phyloP scores from a whole-genome alignment of 1,140 invertebrate species.

The Sycophaga agraensis region DNA sequence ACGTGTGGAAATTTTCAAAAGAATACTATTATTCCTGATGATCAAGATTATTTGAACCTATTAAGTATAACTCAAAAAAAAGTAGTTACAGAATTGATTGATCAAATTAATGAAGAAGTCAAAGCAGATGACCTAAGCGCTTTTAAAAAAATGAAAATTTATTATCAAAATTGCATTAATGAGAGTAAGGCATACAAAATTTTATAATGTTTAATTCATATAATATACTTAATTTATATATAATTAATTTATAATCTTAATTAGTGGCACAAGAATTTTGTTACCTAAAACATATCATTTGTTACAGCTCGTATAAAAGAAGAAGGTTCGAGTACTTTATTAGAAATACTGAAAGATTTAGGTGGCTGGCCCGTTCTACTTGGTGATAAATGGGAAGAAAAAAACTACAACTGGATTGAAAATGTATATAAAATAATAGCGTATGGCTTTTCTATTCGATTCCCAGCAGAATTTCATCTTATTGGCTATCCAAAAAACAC shows the following conservation, averaged over 20 bases:
- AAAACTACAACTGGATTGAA: slow-evolving; percentile 74
- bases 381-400: slow-evolving; percentile 72
- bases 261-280: too few species aligned
- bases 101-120: slow-evolving; percentile 71
- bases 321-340: slow-evolving; percentile 68
- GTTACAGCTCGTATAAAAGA: slow-evolving; percentile 71
- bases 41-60: slow-evolving; percentile 72
- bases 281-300: too few species aligned
- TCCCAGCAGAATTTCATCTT: slow-evolving; percentile 88
- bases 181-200: slow-evolving; percentile 64
- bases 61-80: slow-evolving; percentile 76
- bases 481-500: slow-evolving; percentile 87
- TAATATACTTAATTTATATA: too few species aligned
- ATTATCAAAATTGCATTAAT: slow-evolving; percentile 85
- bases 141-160: slow-evolving; percentile 73
- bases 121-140: slow-evolving; percentile 68
- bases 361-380: slow-evolving; percentile 90
- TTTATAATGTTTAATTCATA: not conserved
- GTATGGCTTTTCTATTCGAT: slow-evolving; percentile 82
- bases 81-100: slow-evolving; percentile 75
- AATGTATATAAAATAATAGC: slow-evolving; percentile 77
- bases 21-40: slow-evolving; percentile 62
- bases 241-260: too few species aligned
- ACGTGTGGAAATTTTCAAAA: slow-evolving; percentile 58
- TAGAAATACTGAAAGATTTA: slow-evolving; percentile 69